Evolutionary conservation across 1,140 invertebrate species (phyloP).

Genomic region (Diachasmimorpha longicaudata): DNA sequence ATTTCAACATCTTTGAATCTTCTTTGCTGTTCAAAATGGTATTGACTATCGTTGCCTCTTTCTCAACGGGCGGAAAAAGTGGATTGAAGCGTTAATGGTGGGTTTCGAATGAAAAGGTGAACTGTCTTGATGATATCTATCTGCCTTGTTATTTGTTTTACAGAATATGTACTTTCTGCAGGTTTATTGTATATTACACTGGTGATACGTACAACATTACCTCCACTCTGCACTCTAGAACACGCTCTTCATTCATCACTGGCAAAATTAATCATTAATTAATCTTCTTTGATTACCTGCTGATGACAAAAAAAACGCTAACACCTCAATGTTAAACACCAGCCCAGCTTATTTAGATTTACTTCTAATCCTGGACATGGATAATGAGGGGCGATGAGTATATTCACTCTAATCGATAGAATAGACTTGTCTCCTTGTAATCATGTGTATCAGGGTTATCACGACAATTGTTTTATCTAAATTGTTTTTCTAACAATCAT

Average conservation of each 20-base stretch:
- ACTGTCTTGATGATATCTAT: constrained; percentile 11
- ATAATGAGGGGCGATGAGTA: neutral
- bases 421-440: neutral
- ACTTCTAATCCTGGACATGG: neutral
- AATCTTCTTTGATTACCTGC: neutral
- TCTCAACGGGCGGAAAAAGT: neutral
- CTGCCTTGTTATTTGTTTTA: constrained; percentile 3
- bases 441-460: neutral
- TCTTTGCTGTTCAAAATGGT: constrained; percentile 9
- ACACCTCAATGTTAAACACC: neutral
- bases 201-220: neutral
- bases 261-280: neutral
- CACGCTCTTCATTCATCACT: neutral
- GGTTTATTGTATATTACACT: neutral
- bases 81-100: neutral
- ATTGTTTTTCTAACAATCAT: constrained; percentile 60
- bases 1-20: neutral
- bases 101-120: constrained; percentile 13
- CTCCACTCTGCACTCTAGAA: constrained; percentile 7
- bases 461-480: constrained; percentile 28
- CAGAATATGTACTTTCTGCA: neutral
- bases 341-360: neutral
- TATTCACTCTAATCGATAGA: neutral
- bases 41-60: constrained; percentile 23
- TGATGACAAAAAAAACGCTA: neutral